Evolutionary conservation across 35 echinoderm and acorn worm genomes (phyloP).

Genomic region (Holothuria glaberrima): DNA sequence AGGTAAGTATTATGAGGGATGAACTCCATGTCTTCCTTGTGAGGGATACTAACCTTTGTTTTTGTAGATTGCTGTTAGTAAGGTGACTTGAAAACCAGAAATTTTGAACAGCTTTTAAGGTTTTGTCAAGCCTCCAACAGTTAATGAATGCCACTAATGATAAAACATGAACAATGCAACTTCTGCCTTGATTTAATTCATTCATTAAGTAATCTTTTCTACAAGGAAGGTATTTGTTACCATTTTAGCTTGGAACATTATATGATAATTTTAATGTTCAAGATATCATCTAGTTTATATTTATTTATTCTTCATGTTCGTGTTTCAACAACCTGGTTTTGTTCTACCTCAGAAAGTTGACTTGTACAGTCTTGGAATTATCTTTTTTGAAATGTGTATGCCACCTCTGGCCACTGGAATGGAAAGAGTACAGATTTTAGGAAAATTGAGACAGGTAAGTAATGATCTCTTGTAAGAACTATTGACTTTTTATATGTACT

Average conservation of each 20-base stretch:
- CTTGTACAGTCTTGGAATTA: conserved; percentile 94
- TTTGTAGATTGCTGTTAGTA: background rate
- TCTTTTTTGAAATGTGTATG: conserved; percentile 99
- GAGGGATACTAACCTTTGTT: too few species aligned
- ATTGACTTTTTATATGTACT: too few species aligned
- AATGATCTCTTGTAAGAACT: too few species aligned
- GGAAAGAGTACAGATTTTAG: conserved; percentile 87
- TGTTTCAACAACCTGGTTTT: too few species aligned
- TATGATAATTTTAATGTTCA: background rate
- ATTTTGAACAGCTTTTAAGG: too few species aligned
- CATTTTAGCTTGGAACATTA: too few species aligned
- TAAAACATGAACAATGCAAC: too few species aligned
- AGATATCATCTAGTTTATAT: background rate
- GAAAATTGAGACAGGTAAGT: conserved; percentile 81
- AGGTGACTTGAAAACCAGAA: too few species aligned
- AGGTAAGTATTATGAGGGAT: conserved; percentile 49
- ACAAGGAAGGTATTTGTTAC: too few species aligned
- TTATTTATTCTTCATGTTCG: background rate
- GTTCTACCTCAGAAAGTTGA: conserved; percentile 86
- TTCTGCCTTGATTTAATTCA: background rate
- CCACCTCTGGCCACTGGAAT: conserved; percentile 76
- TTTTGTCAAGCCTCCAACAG: too few species aligned
- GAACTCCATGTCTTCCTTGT: background rate
- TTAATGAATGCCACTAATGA: too few species aligned
- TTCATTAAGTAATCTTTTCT: background rate